Evolutionary conservation across 1,140 invertebrate species (phyloP).

Genomic region (Macrobrachium rosenbergii): DNA sequence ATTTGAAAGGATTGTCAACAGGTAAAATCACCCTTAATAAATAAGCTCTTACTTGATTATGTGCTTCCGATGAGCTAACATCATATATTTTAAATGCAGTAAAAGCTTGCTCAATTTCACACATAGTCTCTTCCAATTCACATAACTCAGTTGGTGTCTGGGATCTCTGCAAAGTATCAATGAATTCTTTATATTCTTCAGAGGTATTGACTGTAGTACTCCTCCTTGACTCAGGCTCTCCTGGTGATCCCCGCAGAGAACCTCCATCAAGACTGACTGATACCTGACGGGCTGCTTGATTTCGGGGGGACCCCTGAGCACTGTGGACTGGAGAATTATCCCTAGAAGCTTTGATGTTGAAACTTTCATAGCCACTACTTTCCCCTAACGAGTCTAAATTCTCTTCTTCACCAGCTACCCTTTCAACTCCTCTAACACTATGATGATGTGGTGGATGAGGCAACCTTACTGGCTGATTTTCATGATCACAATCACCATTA

Average conservation of each 20-base stretch:
- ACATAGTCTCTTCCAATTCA: conserved; percentile 43
- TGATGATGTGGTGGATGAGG: conserved; percentile 46
- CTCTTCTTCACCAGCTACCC: conserved; percentile 64
- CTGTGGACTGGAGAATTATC: conserved; percentile 69
- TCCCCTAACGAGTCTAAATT: conserved; percentile 82
- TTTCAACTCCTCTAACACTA: conserved; percentile 43
- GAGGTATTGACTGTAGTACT: background rate
- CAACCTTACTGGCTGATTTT: conserved; percentile 28
- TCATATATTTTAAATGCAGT: conserved; percentile 47
- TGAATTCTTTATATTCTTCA: conserved; percentile 41
- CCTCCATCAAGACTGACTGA: conserved; percentile 13
- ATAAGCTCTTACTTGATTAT: conserved; percentile 14
- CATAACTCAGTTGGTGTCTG: conserved; percentile 37
- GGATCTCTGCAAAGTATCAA: conserved; percentile 35
- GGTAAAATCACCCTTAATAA: background rate
- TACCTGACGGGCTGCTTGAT: conserved; percentile 7
- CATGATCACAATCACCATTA: conserved; percentile 64
- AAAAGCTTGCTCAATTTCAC: conserved; percentile 57
- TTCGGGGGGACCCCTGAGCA: conserved; percentile 35
- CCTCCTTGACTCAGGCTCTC: background rate
- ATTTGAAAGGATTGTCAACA: background rate
- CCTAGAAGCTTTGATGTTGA: conserved; percentile 76
- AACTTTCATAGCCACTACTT: conserved; percentile 88
- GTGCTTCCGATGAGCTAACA: conserved; percentile 23
- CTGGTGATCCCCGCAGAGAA: background rate